A percentile compares a stretch with the other conserved stretches of the same genome.
phyloP scores from a whole-genome alignment of 2,888 invertebrate genomes.

The Drosophila silvestris region DNA sequence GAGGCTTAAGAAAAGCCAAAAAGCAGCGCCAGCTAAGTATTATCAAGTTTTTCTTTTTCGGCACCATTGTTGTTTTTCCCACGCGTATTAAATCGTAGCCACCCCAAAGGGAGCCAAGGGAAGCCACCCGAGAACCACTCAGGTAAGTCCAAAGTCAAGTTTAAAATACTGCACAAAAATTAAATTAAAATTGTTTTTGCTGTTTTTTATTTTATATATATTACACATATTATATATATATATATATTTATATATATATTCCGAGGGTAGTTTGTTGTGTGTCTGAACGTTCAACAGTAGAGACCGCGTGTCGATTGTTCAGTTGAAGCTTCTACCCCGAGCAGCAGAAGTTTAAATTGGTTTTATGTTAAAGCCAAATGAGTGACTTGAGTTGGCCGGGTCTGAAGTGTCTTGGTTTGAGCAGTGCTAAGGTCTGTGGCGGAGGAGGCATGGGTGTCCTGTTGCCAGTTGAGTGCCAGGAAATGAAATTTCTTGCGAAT shows the following conservation, averaged over 20 bases:
- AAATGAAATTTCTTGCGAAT: constrained; percentile 78
- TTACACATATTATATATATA: neutral
- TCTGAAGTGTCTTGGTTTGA: constrained; percentile 35
- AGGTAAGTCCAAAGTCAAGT: constrained; percentile 63
- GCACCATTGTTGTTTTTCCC: constrained; percentile 76
- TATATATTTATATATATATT: neutral
- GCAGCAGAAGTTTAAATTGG: constrained; percentile 75
- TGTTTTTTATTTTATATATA: constrained; percentile 8
- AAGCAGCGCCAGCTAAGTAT: constrained; percentile 70
- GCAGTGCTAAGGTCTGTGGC: neutral
- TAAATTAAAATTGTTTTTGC: constrained; percentile 72
- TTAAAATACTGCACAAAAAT: constrained; percentile 72
- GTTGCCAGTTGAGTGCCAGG: constrained; percentile 70
- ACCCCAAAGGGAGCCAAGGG: constrained; percentile 12
- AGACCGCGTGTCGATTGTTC: constrained; percentile 52
- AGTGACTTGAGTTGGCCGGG: constrained; percentile 60
- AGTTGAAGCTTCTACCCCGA: constrained; percentile 38
- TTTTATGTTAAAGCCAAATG: constrained; percentile 80
- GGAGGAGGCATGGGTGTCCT: constrained; percentile 6
- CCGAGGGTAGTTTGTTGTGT: constrained; percentile 60
- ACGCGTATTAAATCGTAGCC: constrained; percentile 69
- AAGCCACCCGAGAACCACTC: constrained; percentile 29
- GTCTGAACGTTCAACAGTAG: constrained; percentile 66
- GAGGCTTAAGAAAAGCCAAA: constrained; percentile 73
- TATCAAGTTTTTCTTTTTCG: constrained; percentile 64